A percentile compares a stretch with the other conserved stretches of the same genome.
These are phyloP conservation scores for Carassius gibelio DNA, from an alignment of 2,113 vertebrate genomes.

Conservation along the genomic window DNA sequence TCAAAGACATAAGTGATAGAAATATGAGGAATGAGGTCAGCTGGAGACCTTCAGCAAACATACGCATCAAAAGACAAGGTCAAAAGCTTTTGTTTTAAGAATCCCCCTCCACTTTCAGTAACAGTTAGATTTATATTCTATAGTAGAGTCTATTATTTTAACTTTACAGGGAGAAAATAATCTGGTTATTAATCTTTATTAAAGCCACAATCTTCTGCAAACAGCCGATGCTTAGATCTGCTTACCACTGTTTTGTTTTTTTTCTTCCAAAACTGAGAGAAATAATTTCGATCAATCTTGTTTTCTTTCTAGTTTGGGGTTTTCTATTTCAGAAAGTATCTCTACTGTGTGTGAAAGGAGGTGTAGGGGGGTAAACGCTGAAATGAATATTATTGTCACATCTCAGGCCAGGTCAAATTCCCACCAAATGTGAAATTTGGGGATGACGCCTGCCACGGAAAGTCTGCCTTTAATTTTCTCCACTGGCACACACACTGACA, in stretches of 20 bases:
- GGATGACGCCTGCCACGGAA: conserved; percentile 50
- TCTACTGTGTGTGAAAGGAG: conserved; percentile 29
- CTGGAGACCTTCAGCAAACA: not conserved
- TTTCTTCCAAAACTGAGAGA: conserved; percentile 15
- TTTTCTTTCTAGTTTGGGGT: conserved; percentile 18
- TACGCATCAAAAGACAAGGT: conserved; percentile 17
- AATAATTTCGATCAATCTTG: not conserved
- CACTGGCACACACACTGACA: conserved; percentile 36
- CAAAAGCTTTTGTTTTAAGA: conserved; percentile 13
- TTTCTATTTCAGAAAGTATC: conserved; percentile 17
- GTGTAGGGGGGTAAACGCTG: not conserved
- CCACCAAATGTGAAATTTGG: conserved; percentile 51
- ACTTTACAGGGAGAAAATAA: no score
- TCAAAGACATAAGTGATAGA: not conserved
- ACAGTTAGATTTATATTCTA: no score
- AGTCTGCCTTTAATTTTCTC: conserved; percentile 55
- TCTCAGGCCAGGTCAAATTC: conserved; percentile 36
- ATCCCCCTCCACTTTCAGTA: not conserved
- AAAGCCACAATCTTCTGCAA: conserved; percentile 21
- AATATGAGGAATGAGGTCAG: not conserved
- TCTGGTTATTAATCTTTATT: not conserved
- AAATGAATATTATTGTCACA: conserved; percentile 52
- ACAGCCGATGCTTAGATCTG: conserved; percentile 36
- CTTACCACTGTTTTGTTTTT: conserved; percentile 33
- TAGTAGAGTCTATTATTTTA: no score